Base-by-base conservation (phyloP, 1,140 invertebrate genomes). In the Pogonognathellus flavescens region DNA sequence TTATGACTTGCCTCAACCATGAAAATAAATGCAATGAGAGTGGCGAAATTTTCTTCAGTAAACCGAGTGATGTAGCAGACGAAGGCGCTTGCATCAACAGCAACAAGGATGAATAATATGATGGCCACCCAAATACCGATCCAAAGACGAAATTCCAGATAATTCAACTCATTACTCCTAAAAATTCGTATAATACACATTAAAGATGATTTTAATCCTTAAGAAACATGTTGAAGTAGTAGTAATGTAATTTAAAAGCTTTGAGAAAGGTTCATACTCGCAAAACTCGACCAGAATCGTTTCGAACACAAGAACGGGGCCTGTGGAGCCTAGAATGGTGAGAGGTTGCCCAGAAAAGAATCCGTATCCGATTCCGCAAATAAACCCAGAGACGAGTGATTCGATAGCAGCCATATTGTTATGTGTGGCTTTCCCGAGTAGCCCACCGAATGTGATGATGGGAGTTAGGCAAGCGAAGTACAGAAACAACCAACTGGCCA, bases 41-140 rank as follows among this genome's bases (percentile, higher is more conserved):
- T 97, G 20, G 98, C 98, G 91, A 99, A 99, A 90, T 98, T 99
- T 92, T 99, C 98, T 92, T 99, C 98, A 0, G 98, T 99, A 90
- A 99, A 99, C 88, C 98, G 94, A 6, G 98, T 99, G 86, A 99
- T 99, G 90, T 98, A 99, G 90, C 97, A 99, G n/a, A 99, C 98
- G 83, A 99, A 93, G 85, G 97, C 97, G 91, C 97, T 98, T 4
- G 97, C 97, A 92, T 99, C 98, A 31, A 98, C 94, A 1, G 98
- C 97, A 49, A 98, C 97, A 89, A 99, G 93, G 22, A 96, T 92
- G 13, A 99, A 86, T 82, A 99, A 92, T 90, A 98, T 97, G 16
- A 96, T 72, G 0, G 94, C 93, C 57, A 96, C 96, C 98, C 98
- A 99, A 14, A 97, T 93, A 18, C 98, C 97, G 87, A 99, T 98